Base-by-base conservation (phyloP, 2,113 vertebrate genomes). In the Pteronura brasiliensis region DNA sequence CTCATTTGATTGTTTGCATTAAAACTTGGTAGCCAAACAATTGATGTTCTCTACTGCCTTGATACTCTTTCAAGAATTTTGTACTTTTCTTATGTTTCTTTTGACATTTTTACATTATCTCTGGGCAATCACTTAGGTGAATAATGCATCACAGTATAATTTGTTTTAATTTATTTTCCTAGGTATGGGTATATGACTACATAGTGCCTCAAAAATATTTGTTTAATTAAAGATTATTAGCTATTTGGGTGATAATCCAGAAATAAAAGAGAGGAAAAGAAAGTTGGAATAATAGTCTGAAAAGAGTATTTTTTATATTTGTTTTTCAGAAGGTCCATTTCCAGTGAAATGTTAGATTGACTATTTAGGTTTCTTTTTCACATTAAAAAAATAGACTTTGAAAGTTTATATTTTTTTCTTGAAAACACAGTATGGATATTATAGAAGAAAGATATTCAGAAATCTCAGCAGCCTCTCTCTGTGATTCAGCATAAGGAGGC, bases 151-250 rank as follows among this genome's bases (percentile, higher is more conserved):
- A 44, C 6, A 36, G 6, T 74, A 96, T 89, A 67, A 65, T 80
- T 87, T 74, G 6, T 65, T 88, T 85, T 84, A 63, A 77, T 65
- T 67, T 2, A 52, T 93, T 93, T 95, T 94, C 69, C 42, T 96
- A 93, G 12, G 6, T 36, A 14, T 47, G 1, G 59, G 9, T 83
- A 42, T 55, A 6, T 79, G 21, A 96, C 72, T 86, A 39, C 13
- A 36, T 34, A 63, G 23, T 91, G 21, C 27, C 88, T 88, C 17
- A 80, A 82, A 77, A 7, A 25, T 8, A 59, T 1, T 82, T 6
- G 57, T 15, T 84, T 49, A 88, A 34, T 87, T 80, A 80, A 93
- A 93, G 21, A 63, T n/a, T 59, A 52, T 1, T 72, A 59, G 47
- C 61, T 23, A 81, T 77, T 88, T 85, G 18, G 14, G 42, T 67